A percentile compares a stretch with the other conserved stretches of the same genome.
Evolutionary conservation across 35 echinoderm and acorn worm genomes (phyloP).

Genomic region (Stichopus chloronotus): DNA sequence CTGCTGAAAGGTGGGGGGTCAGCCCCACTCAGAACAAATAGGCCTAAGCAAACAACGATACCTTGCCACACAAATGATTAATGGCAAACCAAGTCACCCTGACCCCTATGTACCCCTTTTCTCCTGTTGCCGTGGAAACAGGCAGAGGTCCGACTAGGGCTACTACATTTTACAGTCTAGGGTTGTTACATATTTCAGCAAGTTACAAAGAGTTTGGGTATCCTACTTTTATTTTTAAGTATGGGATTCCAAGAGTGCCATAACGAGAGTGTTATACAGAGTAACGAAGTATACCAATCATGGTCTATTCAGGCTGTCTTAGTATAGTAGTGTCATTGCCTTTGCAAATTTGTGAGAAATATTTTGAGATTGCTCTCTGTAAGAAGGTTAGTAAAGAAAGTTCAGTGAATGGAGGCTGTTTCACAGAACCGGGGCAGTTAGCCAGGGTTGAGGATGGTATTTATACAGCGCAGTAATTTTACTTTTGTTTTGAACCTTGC

Average conservation of each 20-base stretch:
- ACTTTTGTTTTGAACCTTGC: not conserved
- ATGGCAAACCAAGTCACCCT: not conserved
- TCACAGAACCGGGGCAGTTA: not conserved
- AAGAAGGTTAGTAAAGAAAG: not conserved
- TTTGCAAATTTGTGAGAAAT: conserved; percentile 11
- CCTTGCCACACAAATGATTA: not conserved
- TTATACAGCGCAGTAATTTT: not conserved
- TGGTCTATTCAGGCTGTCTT: not conserved
- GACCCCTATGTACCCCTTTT: not conserved
- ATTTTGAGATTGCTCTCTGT: conserved; percentile 14
- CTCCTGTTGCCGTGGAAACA: not conserved
- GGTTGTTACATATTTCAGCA: not conserved
- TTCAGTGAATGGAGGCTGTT: conserved; percentile 3
- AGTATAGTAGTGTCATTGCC: not conserved
- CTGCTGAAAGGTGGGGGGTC: not conserved
- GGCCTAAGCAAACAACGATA: not conserved
- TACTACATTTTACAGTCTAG: conserved; percentile 29
- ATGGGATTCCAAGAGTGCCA: not conserved
- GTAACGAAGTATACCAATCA: not conserved
- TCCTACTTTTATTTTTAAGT: not conserved
- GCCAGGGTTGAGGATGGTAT: not conserved
- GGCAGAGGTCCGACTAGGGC: not conserved
- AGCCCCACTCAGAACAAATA: not conserved
- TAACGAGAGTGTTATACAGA: not conserved
- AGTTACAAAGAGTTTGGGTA: not conserved